phyloP scores from a whole-genome alignment of 1,140 invertebrate species.

The Tetraneura akinire region DNA sequence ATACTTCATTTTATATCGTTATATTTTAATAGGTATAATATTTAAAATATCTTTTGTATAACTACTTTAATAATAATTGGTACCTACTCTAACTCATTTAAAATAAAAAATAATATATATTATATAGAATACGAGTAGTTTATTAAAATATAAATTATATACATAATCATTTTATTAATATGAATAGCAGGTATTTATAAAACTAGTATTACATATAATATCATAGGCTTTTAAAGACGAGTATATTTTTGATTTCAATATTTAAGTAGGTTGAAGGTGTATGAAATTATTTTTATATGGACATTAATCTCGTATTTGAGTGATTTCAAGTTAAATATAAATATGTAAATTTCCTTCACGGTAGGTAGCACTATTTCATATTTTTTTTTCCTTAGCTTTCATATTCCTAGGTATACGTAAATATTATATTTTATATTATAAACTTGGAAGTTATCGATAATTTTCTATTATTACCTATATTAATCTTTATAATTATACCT shows the following conservation, averaged over 20 bases:
- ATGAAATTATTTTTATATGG: neutral
- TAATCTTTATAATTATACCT: neutral
- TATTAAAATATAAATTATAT: no score
- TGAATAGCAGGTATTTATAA: neutral
- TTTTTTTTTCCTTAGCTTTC: neutral
- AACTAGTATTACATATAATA: neutral
- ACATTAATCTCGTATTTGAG: constrained; percentile 13
- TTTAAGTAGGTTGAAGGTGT: neutral
- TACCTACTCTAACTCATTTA: no score
- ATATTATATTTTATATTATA: no score
- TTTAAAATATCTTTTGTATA: no score
- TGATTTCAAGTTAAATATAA: neutral
- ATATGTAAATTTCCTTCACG: constrained; percentile 18
- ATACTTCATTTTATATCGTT: no score
- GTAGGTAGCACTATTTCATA: neutral
- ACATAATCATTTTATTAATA: no score
- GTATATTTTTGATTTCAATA: neutral
- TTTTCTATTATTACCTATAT: constrained; percentile 1
- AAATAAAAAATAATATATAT: no score
- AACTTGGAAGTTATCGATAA: neutral
- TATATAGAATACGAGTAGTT: no score
- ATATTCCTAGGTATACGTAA: neutral
- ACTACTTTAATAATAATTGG: no score
- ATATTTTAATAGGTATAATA: no score
- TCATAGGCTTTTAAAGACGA: neutral